phyloP scores from a whole-genome alignment of 2,113 vertebrate species.

The Psittacara wagleri region DNA sequence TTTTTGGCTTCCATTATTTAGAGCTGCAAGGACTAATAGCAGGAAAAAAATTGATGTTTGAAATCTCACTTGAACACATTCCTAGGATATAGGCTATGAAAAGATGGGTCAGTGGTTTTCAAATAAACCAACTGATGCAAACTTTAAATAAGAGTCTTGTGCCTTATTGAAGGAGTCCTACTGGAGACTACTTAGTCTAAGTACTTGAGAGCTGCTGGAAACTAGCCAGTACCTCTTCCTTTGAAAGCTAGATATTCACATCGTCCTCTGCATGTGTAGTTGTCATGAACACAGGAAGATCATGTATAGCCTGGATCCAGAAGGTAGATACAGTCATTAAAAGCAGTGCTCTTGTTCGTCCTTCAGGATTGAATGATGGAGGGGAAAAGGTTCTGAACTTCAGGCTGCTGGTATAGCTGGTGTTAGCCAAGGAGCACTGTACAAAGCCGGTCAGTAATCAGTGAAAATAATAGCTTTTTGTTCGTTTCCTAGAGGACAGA shows the following conservation, averaged over 20 bases:
- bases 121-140: neutral
- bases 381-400: neutral
- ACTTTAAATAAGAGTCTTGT: neutral
- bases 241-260: neutral
- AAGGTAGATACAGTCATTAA: neutral
- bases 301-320: neutral
- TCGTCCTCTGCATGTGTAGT: neutral
- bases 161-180: neutral
- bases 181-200: neutral
- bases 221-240: neutral
- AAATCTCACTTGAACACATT: neutral
- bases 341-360: neutral
- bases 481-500: neutral
- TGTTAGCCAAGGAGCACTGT: neutral
- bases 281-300: neutral
- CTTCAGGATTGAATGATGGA: neutral
- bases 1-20: neutral
- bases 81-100: neutral
- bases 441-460: accelerated
- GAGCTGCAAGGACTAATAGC: neutral
- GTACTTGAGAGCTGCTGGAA: neutral
- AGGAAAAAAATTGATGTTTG: accelerated
- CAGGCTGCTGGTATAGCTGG: neutral
- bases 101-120: neutral
- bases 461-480: neutral